A percentile compares a stretch with the other conserved stretches of the same genome.
Evolutionary conservation across 2,113 vertebrate genomes (phyloP).

Genomic region (Procapra przewalskii): DNA sequence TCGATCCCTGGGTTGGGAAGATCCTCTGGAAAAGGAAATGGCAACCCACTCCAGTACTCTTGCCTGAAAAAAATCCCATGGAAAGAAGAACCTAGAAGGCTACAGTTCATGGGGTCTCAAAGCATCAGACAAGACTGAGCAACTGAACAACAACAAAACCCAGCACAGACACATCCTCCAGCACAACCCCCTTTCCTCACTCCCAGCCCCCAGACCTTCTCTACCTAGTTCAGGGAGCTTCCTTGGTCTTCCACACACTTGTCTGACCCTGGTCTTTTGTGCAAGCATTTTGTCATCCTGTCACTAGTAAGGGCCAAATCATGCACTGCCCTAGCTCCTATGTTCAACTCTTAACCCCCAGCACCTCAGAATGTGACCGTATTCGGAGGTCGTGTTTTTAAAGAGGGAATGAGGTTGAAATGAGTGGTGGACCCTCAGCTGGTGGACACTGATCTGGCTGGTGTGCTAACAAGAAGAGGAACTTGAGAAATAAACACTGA

Average conservation of each 20-base stretch:
- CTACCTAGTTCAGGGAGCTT: not conserved
- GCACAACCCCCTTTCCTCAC: not conserved
- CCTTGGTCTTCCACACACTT: not conserved
- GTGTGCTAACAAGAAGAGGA: not conserved
- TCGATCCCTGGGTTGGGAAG: not conserved
- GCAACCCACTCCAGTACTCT: not conserved
- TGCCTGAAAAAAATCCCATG: not conserved
- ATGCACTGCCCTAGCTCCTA: fast-evolving
- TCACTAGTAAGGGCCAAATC: not conserved
- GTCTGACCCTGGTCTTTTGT: not conserved
- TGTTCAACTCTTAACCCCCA: not conserved
- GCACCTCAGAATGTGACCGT: not conserved
- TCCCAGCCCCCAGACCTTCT: not conserved
- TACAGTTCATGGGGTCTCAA: not conserved
- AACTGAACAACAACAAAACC: not conserved
- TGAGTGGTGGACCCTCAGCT: not conserved
- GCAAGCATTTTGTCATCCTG: not conserved
- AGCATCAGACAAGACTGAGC: not conserved
- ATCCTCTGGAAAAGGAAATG: not conserved
- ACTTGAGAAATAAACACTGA: not conserved
- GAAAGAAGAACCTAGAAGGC: not conserved
- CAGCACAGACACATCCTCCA: not conserved
- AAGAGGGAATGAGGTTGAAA: not conserved
- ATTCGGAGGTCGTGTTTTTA: not conserved
- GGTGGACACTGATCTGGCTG: not conserved